Evolutionary conservation across 1,140 invertebrate genomes (phyloP).

Genomic region (Delia radicum): DNA sequence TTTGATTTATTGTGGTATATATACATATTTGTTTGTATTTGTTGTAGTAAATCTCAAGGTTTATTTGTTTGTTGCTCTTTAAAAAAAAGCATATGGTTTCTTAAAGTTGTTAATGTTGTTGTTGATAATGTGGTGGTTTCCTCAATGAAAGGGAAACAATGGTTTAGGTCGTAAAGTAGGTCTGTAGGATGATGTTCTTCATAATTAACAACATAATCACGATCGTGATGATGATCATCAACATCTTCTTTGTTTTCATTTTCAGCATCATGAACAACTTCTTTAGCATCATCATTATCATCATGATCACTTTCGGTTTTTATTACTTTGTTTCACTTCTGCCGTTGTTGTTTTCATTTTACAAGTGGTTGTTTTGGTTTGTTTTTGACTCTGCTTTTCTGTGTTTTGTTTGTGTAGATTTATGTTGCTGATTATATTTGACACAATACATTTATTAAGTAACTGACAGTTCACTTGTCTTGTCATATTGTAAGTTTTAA

Average conservation of each 20-base stretch:
- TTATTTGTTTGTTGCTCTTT: not conserved
- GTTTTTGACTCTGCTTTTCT: not conserved
- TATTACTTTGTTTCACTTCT: not conserved
- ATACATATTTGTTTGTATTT: not conserved
- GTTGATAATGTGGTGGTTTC: not conserved
- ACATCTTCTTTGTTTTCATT: not conserved
- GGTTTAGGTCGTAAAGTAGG: constrained; percentile 16
- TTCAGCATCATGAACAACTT: not conserved
- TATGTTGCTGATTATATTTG: constrained; percentile 21
- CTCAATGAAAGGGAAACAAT: constrained; percentile 15
- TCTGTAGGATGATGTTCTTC: constrained; percentile 19
- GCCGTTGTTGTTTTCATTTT: not conserved
- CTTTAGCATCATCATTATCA: not conserved
- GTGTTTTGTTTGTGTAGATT: constrained; percentile 14
- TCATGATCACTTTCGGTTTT: constrained; percentile 13
- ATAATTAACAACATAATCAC: not conserved
- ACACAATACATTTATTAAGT: constrained; percentile 20
- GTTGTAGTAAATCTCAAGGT: not conserved
- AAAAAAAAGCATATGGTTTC: not conserved
- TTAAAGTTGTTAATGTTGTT: not conserved
- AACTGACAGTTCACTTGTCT: constrained; percentile 22
- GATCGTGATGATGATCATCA: constrained; percentile 2
- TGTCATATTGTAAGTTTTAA: constrained; percentile 23
- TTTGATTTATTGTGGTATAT: not conserved
- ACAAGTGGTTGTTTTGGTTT: not conserved